Evolutionary conservation across 1,140 invertebrate genomes (phyloP), one percentile per base, ranked within the genome.

Genomic region (Zaprionus gabonicus): DNA sequence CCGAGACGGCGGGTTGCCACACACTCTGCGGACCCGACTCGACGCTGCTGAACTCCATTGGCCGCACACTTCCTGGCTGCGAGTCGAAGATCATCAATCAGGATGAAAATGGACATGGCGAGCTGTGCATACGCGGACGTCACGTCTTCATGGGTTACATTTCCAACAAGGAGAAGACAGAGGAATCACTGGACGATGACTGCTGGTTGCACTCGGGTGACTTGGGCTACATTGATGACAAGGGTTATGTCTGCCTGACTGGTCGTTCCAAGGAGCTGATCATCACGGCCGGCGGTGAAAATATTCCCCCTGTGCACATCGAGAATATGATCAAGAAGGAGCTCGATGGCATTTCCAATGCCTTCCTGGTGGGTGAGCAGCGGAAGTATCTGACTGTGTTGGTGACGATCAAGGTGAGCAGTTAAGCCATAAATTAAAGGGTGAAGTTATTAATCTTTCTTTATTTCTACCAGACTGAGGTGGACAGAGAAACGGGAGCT

Each of bases 231-330:
- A 93, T 96, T 5, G 97, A 98, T 91, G 93, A 94, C 31, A 94
- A 96, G 81, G 96, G 96, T 20, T 96, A 95, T 81, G 91, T 98
- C 1, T 96, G 95, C 66, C 96, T 98, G 59, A 98, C 97, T n/a
- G 97, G 97, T 41, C 95, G 97, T 82, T 95, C 96, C 69, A 97
- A 97, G 95, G 97, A 98, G 93, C 88, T 99, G 4, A 94, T 99
- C 17, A 98, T 98, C 63, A 99, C 98, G 7, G 97, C 97, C 59
- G 98, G 98, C 27, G 98, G 98, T 51, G 98, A 99, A 94, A 99
- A 99, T 92, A 94, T 99, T 65, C 95, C 98, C 28, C 97, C 98
- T 9, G 95, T 98, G 27, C 95, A 96, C 23, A 97, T 98, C 77
- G 98, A 99, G 93, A 96, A 98, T 76, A 93, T 94, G 41, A 94